Evolutionary conservation across 2,888 invertebrate genomes (phyloP), one percentile per base, ranked within the genome.

Genomic region (Eupithecia subfuscata): DNA sequence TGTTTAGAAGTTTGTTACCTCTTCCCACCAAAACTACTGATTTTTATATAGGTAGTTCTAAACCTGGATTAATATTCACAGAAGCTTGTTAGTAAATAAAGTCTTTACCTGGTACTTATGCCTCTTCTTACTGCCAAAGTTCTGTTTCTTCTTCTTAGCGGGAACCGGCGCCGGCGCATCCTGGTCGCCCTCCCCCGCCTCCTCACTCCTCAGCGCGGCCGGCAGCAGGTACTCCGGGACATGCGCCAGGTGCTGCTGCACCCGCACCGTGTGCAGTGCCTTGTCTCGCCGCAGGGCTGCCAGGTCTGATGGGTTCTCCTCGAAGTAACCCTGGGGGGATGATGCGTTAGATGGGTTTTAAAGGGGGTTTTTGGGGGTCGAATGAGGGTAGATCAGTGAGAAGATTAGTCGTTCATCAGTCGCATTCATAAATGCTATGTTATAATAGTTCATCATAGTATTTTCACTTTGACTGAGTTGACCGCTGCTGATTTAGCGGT

Each of bases 141-240:
- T 88, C 12, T 83, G 75, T 64, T 89, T 92, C 84, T 87, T 88
- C 83, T 93, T 94, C 84, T 91, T 91, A 5, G 87, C 82, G 0
- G 86, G 87, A 2, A 83, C 84, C 30, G 30, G 30, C 5, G 83
- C 82, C 0, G 82, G 83, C 0, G 81, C 79, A 0, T 89, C 91
- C 71, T 84, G 86, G 12, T 73, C 84, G 0, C 80, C 79, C 0
- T 89, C 91, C 70, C 83, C 86, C 18, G 71, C 88, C 5, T 87
- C 89, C 37, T 97, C 92, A 78, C 95, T 95, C 86, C 97, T 97
- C 69, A 98, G 90, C 0, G 97, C 96, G 1, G 96, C 96, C 0
- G 98, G 98, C 0, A 98, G 95, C 81, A 98, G 96, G 88, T 99
- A 99, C 72, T 98, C 98, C 0, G 99, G 99, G 0, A 99, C 98